Percentiles rank a stretch among this genome's conserved stretches.
These are phyloP conservation scores for Chinchilla lanigera DNA, from an alignment of 2,113 vertebrate species.

Conservation along the genomic window DNA sequence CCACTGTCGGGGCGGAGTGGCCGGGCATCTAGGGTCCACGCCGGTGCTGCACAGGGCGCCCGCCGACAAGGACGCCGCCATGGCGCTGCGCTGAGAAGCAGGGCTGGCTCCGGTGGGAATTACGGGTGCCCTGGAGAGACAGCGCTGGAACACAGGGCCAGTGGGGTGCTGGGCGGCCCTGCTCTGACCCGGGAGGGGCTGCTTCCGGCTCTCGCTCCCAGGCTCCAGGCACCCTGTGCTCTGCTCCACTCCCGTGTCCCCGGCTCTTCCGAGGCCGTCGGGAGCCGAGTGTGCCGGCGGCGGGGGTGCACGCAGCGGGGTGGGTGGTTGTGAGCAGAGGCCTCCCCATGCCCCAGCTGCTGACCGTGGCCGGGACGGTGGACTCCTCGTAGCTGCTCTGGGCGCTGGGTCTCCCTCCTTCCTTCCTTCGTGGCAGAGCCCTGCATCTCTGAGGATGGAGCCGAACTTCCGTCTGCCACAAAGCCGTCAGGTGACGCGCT, in stretches of 20 bases:
- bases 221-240: background rate
- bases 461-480: background rate
- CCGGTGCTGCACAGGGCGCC: background rate
- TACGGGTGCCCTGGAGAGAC: background rate
- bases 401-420: too few relatives aligned
- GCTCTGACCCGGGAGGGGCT: background rate
- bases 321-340: background rate
- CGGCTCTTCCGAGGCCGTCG: background rate
- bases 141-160: background rate
- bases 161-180: too few relatives aligned
- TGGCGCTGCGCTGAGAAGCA: background rate
- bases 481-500: fast-evolving
- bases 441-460: background rate
- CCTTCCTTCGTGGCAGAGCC: too few relatives aligned
- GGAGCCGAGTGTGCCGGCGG: background rate
- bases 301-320: background rate
- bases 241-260: background rate
- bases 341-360: too few relatives aligned
- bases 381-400: too few relatives aligned
- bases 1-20: background rate
- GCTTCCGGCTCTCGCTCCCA: background rate
- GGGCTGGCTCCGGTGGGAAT: background rate
- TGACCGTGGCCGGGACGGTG: too few relatives aligned
- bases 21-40: background rate
- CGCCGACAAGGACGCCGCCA: background rate